Evolutionary conservation across 2,797 vertebrate genomes (phyloP).

Genomic region (Oreochromis mossambicus): DNA sequence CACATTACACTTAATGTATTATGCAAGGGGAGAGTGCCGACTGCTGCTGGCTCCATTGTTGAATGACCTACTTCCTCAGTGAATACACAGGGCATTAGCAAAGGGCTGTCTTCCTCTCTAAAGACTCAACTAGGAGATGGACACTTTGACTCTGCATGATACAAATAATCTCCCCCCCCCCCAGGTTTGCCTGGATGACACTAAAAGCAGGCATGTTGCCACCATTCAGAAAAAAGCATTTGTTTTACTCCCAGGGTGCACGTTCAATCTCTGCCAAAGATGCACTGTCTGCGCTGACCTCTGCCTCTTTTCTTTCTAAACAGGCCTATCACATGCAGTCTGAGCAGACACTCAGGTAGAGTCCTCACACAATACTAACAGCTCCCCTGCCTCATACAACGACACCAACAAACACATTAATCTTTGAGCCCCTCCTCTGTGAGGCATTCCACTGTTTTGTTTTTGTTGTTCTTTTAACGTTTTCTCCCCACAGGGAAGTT

Average conservation of each 20-base stretch:
- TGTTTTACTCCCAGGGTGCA: slow-evolving; percentile 74
- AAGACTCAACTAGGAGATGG: slow-evolving; percentile 78
- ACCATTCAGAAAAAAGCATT: slow-evolving; percentile 66
- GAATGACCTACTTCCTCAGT: slow-evolving; percentile 94
- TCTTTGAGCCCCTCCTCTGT: slow-evolving; percentile 55
- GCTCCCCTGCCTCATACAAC: slow-evolving; percentile 54
- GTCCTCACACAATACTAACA: slow-evolving; percentile 60
- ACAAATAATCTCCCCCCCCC: slow-evolving; percentile 73
- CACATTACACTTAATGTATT: slow-evolving; percentile 97
- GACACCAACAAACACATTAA: slow-evolving; percentile 49
- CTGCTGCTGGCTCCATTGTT: slow-evolving; percentile 91
- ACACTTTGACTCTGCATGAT: slow-evolving; percentile 81
- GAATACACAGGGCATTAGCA: slow-evolving; percentile 79
- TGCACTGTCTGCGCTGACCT: slow-evolving; percentile 55
- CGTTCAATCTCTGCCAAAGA: slow-evolving; percentile 66
- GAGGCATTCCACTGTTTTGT: slow-evolving; percentile 32
- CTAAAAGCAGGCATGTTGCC: slow-evolving; percentile 72
- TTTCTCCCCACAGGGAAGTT: slow-evolving; percentile 5
- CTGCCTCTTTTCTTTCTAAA: slow-evolving; percentile 49
- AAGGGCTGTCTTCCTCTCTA: slow-evolving; percentile 77
- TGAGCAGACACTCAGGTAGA: slow-evolving; percentile 63
- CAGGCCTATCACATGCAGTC: slow-evolving; percentile 48
- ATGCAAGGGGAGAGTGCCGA: slow-evolving; percentile 92
- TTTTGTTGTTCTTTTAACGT: slow-evolving; percentile 20
- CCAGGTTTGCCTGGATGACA: slow-evolving; percentile 61